Percentiles rank a stretch among this genome's conserved stretches.
phyloP scores from a whole-genome alignment of 2,888 invertebrate species.

The Dascillus cervinus region DNA sequence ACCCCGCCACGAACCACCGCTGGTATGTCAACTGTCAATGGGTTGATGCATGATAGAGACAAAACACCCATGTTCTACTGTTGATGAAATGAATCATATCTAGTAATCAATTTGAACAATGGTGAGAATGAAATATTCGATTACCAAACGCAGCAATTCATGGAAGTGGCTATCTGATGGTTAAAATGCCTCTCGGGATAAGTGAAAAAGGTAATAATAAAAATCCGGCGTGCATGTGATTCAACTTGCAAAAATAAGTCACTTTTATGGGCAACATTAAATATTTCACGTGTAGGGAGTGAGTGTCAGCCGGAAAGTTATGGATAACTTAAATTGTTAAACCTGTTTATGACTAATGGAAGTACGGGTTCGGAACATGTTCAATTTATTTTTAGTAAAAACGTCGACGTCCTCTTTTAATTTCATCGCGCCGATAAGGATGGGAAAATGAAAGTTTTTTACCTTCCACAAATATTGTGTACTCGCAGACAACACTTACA shows the following conservation, averaged over 20 bases:
- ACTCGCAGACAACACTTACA: constrained; percentile 16
- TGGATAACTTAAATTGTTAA: constrained; percentile 27
- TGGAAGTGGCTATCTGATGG: constrained; percentile 1
- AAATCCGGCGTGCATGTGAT: neutral
- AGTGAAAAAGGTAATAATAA: no score
- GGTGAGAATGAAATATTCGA: constrained; percentile 10
- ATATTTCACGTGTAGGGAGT: constrained; percentile 21
- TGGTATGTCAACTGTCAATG: constrained; percentile 22
- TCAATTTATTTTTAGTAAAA: constrained; percentile 23
- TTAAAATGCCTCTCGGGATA: constrained; percentile 1
- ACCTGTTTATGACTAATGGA: constrained; percentile 29
- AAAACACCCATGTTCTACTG: constrained; percentile 18
- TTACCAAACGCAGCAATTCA: constrained; percentile 9
- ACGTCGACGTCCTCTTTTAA: constrained; percentile 8
- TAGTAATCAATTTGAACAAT: no score
- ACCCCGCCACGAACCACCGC: constrained; percentile 17
- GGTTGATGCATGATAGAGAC: constrained; percentile 20
- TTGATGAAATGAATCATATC: constrained; percentile 12
- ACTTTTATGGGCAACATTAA: constrained; percentile 20
- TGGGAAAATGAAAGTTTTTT: constrained; percentile 8
- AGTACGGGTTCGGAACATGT: constrained; percentile 21
- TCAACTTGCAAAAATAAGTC: constrained; percentile 14
- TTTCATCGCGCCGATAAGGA: constrained; percentile 4
- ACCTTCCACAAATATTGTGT: constrained; percentile 9
- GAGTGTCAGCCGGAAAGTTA: constrained; percentile 20